Conservation (phyloP, 2,888 invertebrate species). For the Adineta ricciae region DNA sequence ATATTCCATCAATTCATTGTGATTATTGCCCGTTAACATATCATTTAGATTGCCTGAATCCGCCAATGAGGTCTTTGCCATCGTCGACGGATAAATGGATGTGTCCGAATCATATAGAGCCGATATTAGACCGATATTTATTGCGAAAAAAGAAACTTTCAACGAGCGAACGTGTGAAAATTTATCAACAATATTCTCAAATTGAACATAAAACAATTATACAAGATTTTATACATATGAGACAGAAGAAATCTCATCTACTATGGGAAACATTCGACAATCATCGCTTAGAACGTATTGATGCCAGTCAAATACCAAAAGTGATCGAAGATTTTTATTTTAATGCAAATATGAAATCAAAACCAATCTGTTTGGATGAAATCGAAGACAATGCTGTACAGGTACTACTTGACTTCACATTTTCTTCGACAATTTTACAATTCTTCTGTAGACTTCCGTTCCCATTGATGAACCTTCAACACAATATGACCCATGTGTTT, state of each 20-base stretch:
- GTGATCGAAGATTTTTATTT: not conserved
- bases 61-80: slow-evolving; percentile 76
- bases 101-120: slow-evolving; percentile 92
- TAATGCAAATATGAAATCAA: not conserved
- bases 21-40: slow-evolving; percentile 82
- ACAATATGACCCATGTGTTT: not conserved
- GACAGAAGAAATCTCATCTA: not conserved
- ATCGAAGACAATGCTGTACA: not conserved
- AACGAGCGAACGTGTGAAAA: not conserved
- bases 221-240: slow-evolving; percentile 1
- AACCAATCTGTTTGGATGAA: not conserved
- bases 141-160: slow-evolving; percentile 3
- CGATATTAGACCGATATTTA: slow-evolving; percentile 56
- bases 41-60: slow-evolving; percentile 85
- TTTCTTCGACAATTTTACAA: too few species aligned
- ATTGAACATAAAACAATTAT: slow-evolving; percentile 1
- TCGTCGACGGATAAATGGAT: slow-evolving; percentile 71
- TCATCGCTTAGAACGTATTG: not conserved
- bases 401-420: not conserved
- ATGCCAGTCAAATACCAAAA: slow-evolving; percentile 18
- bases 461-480: not conserved
- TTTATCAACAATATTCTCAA: slow-evolving; percentile 6
- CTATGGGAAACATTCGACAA: not conserved
- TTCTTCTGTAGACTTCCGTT: not conserved
- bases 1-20: slow-evolving; percentile 55